Evolutionary conservation across 2,113 vertebrate genomes (phyloP).

Genomic region (Pithys albifrons): DNA sequence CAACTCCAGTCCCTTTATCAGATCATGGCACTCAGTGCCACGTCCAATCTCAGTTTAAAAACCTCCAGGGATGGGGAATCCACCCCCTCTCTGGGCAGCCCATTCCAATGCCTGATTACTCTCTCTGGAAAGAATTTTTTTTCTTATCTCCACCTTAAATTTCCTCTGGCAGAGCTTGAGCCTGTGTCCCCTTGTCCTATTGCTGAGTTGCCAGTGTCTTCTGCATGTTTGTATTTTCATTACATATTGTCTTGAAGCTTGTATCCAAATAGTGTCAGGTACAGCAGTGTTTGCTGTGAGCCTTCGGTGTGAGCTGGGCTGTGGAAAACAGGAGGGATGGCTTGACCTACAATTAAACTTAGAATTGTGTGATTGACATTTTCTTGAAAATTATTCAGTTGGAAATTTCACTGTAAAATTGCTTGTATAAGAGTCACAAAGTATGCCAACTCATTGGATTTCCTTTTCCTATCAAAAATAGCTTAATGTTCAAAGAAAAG

Average conservation of each 20-base stretch:
- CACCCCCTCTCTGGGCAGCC: too few species aligned
- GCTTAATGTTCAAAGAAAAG: neutral
- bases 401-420: neutral
- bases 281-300: rapidly evolving
- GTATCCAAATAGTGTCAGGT: rapidly evolving
- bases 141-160: too few species aligned
- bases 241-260: rapidly evolving
- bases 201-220: neutral
- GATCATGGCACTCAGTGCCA: too few species aligned
- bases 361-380: rapidly evolving
- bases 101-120: too few species aligned
- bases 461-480: neutral
- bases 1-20: too few species aligned
- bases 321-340: neutral
- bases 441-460: neutral
- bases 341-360: neutral
- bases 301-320: neutral
- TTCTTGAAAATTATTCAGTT: neutral
- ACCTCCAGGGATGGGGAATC: too few species aligned
- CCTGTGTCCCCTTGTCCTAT: too few species aligned
- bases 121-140: too few species aligned
- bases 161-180: too few species aligned
- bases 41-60: too few species aligned
- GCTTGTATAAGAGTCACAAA: neutral
- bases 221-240: neutral